Evolutionary conservation across 2,113 vertebrate species (phyloP).

Genomic region (Phodopus roborovskii): DNA sequence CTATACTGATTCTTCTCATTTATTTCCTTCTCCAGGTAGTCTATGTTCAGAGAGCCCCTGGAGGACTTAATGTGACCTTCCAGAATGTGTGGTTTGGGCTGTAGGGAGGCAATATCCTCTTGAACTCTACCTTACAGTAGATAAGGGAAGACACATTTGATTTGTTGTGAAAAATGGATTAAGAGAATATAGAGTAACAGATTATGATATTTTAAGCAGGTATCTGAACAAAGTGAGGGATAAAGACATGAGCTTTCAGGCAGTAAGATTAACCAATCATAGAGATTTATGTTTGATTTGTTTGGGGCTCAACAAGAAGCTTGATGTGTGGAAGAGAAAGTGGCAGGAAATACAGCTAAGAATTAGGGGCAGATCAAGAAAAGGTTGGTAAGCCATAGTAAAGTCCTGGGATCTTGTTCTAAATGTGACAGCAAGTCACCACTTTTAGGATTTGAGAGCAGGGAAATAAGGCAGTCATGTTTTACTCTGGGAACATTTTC

Average conservation of each 20-base stretch:
- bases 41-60: neutral
- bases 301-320: neutral
- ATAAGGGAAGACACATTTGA: constrained; percentile 44
- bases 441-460: neutral
- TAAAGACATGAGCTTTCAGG: neutral
- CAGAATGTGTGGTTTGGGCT: neutral
- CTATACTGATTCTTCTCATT: neutral
- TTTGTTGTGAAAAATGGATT: neutral
- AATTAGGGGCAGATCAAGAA: neutral
- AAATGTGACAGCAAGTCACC: neutral
- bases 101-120: neutral
- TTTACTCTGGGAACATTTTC: neutral
- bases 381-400: neutral
- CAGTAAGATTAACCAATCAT: neutral
- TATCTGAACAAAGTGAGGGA: neutral
- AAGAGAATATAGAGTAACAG: neutral
- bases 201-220: constrained; percentile 38
- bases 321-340: neutral
- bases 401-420: constrained; percentile 46
- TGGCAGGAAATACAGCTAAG: neutral
- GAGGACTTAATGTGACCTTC: neutral
- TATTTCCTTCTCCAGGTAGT: neutral
- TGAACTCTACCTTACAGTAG: neutral
- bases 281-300: neutral
- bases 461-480: neutral